These are phyloP conservation scores for Peromyscus leucopus DNA, from an alignment of 2,113 vertebrate genomes.

Conservation along the genomic window DNA sequence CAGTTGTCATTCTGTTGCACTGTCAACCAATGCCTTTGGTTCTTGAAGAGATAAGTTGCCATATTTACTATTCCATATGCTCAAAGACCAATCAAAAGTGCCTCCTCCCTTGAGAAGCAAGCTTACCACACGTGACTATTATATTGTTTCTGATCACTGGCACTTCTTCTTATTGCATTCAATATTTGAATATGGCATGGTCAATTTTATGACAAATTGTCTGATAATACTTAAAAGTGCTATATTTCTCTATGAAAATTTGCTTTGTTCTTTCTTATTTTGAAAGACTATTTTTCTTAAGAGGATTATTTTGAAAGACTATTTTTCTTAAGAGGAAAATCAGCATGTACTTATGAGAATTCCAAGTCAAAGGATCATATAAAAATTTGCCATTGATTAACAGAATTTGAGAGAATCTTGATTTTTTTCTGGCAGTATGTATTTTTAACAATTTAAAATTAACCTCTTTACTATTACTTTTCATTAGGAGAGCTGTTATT, in stretches of 20 bases:
- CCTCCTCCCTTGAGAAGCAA: neutral
- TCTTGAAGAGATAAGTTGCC: neutral
- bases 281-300: neutral
- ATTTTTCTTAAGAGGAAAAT: neutral
- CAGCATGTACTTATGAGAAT: neutral
- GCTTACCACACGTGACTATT: neutral
- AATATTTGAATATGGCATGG: neutral
- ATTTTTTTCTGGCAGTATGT: slow-evolving; percentile 32
- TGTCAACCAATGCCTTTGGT: neutral
- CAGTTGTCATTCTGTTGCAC: neutral
- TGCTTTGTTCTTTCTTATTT: slow-evolving; percentile 49
- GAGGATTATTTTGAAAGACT: neutral
- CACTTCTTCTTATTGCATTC: slow-evolving; percentile 44
- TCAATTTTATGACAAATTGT: slow-evolving; percentile 24
- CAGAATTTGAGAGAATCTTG: slow-evolving; percentile 48
- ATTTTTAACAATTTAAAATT: neutral
- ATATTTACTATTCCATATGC: neutral
- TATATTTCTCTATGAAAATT: slow-evolving; percentile 54
- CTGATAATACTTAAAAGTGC: slow-evolving; percentile 18
- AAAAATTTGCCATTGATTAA: slow-evolving; percentile 45
- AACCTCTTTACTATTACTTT: slow-evolving; percentile 46
- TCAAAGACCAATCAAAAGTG: neutral
- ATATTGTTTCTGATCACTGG: neutral
- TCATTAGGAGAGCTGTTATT: slow-evolving; percentile 55
- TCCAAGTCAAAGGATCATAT: slow-evolving; percentile 11